Conservation (phyloP, 2,113 vertebrate genomes). For the Sialia sialis region DNA sequence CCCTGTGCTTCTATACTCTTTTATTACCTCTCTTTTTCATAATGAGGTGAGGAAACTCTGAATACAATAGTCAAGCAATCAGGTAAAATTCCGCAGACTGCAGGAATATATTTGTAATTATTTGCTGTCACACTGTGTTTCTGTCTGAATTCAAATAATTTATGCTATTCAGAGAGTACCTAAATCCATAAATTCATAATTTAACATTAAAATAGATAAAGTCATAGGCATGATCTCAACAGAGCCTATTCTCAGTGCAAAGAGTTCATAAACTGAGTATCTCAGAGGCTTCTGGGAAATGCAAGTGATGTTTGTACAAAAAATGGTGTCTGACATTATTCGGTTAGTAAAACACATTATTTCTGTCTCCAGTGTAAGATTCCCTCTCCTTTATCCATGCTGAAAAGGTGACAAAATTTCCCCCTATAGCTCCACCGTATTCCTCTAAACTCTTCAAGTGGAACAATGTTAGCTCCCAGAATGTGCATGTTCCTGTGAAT, state of each 20-base stretch:
- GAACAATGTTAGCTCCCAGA: not conserved
- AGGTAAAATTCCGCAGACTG: not conserved
- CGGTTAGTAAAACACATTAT: not conserved
- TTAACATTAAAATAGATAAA: not conserved
- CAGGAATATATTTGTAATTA: constrained; percentile 1
- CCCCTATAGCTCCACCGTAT: not conserved
- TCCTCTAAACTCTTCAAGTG: not conserved
- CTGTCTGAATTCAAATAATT: not conserved
- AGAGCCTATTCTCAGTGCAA: not conserved
- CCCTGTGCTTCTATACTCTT: not conserved
- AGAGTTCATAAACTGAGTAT: not conserved
- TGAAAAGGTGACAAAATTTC: constrained; percentile 12
- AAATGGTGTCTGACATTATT: not conserved
- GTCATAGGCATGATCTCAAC: not conserved
- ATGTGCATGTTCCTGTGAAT: not conserved
- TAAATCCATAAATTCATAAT: not conserved
- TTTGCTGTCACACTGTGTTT: not conserved
- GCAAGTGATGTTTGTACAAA: not conserved
- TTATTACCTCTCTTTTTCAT: not conserved
- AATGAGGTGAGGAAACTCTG: not conserved
- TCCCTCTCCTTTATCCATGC: not conserved
- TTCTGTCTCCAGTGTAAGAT: not conserved
- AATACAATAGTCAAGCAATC: not conserved
- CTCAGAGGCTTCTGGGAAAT: not conserved
- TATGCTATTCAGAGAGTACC: not conserved